phyloP scores from a whole-genome alignment of 2,113 vertebrate species.

The Pelodiscus sinensis region DNA sequence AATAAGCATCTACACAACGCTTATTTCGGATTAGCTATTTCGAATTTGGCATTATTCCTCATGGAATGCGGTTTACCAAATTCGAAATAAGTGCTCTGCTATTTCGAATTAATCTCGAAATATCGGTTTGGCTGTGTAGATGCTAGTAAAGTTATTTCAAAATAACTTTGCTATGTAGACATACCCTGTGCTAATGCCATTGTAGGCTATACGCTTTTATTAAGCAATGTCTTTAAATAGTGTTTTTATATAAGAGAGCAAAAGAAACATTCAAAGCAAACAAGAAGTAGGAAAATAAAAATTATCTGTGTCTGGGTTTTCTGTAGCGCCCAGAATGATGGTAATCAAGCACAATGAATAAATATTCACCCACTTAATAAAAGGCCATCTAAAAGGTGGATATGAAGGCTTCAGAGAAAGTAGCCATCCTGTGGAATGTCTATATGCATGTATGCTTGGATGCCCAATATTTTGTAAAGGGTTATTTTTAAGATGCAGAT shows the following conservation, averaged over 20 bases:
- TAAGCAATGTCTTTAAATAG: fast-evolving
- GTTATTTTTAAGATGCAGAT: neutral
- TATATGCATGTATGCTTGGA: neutral
- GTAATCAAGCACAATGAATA: neutral
- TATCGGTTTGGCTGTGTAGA: no score
- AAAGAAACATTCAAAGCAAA: neutral
- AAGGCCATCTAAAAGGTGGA: neutral
- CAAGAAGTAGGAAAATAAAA: neutral
- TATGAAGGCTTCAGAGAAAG: neutral
- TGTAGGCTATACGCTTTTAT: neutral
- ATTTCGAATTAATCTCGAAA: no score
- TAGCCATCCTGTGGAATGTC: fast-evolving
- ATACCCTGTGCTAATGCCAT: neutral
- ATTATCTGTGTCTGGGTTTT: fast-evolving
- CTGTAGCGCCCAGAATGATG: neutral
- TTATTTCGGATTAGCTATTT: no score
- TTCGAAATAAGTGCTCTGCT: no score
- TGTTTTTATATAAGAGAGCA: neutral
- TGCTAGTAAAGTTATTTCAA: no score
- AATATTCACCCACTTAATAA: neutral
- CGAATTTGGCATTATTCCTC: no score
- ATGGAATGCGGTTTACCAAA: no score
- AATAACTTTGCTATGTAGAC: no score
- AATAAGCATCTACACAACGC: no score
- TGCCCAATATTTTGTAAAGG: neutral